Evolutionary conservation across 2,888 invertebrate genomes (phyloP).

Genomic region (Hypomecis punctinalis): DNA sequence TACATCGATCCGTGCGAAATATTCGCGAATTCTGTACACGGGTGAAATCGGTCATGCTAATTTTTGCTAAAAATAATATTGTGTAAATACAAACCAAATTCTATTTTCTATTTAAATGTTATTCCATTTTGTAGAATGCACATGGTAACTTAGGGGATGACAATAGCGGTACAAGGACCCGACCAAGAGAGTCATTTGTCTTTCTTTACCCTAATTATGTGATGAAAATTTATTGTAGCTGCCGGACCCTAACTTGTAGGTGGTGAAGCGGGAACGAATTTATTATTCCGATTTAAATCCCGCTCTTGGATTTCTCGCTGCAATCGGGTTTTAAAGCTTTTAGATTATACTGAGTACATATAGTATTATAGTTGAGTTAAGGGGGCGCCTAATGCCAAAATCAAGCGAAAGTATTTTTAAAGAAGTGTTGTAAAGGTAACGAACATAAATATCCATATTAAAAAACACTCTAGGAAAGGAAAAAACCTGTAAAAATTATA

Average conservation of each 20-base stretch:
- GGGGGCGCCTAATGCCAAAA: too few species aligned
- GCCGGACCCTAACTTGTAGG: conserved; percentile 56
- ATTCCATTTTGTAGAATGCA: conserved; percentile 30
- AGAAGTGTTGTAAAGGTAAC: too few species aligned
- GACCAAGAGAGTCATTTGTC: conserved; percentile 69
- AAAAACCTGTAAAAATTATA: too few species aligned
- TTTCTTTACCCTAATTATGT: conserved; percentile 75
- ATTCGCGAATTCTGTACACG: too few species aligned
- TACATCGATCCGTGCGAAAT: too few species aligned
- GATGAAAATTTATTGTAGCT: conserved; percentile 72
- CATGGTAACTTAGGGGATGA: conserved; percentile 41
- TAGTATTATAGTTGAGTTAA: too few species aligned
- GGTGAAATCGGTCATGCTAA: too few species aligned
- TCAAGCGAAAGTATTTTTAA: too few species aligned
- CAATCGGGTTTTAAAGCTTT: conserved; percentile 24
- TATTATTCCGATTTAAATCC: conserved; percentile 49
- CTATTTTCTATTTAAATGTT: not conserved
- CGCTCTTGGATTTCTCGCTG: conserved; percentile 26
- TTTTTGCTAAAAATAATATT: too few species aligned
- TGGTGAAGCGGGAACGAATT: conserved; percentile 45
- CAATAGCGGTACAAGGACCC: conserved; percentile 44
- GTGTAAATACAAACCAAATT: too few species aligned
- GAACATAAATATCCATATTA: too few species aligned
- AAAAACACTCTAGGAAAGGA: too few species aligned
- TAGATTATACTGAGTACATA: not conserved